Evolutionary conservation across 2,113 vertebrate species (phyloP).

Genomic region (Hippolais icterina): DNA sequence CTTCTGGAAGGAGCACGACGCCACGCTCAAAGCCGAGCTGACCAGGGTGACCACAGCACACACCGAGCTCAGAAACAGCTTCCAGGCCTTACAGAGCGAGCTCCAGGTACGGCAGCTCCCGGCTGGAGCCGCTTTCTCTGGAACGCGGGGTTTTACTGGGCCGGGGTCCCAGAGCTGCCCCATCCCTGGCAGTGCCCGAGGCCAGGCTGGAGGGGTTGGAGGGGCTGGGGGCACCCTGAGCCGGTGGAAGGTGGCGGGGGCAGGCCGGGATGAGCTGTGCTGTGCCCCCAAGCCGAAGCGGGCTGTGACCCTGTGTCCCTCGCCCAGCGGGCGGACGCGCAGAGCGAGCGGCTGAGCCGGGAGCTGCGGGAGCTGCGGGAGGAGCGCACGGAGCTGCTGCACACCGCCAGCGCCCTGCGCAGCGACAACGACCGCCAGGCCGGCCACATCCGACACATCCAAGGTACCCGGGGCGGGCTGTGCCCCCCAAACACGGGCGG

Average conservation of each 20-base stretch:
- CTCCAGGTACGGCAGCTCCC: slow-evolving; percentile 77
- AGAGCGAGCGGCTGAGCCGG: slow-evolving; percentile 48
- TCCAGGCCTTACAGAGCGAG: slow-evolving; percentile 79
- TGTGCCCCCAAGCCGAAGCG: rapidly evolving
- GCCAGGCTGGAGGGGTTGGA: not conserved
- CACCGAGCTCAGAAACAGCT: slow-evolving; percentile 69
- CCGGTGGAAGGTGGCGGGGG: rapidly evolving
- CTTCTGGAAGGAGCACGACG: slow-evolving; percentile 79
- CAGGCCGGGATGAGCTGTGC: rapidly evolving
- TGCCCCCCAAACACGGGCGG: rapidly evolving
- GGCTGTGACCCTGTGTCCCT: not conserved
- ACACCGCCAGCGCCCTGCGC: slow-evolving; percentile 66
- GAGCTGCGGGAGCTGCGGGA: slow-evolving; percentile 44
- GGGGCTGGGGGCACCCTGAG: not conserved
- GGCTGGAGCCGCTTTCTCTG: rapidly evolving
- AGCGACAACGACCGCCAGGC: slow-evolving; percentile 73
- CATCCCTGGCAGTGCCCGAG: not conserved
- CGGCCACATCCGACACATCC: slow-evolving; percentile 34
- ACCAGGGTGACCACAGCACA: slow-evolving; percentile 70
- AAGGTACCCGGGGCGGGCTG: rapidly evolving
- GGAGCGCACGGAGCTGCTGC: slow-evolving; percentile 63
- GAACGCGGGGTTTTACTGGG: rapidly evolving
- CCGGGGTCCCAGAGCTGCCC: not conserved
- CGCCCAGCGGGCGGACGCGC: slow-evolving; percentile 37
- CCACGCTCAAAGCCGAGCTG: slow-evolving; percentile 73